Conservation (phyloP, 1,140 invertebrate genomes). For the Mamestra configurata region DNA sequence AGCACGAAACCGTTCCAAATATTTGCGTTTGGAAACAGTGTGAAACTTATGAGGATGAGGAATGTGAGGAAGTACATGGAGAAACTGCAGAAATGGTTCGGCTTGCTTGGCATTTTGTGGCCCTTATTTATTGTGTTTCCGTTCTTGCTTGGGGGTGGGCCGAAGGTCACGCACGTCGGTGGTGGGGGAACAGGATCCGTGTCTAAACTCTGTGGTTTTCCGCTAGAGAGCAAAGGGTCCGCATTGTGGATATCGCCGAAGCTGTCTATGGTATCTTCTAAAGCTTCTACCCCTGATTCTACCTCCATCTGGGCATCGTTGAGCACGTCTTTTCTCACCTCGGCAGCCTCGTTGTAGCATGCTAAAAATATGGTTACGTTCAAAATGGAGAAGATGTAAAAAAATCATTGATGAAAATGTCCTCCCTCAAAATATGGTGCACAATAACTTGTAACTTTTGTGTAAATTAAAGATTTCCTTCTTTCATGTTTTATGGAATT, state of each 20-base stretch:
- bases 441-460: too few species aligned
- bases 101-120: conserved; percentile 54
- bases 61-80: conserved; percentile 82
- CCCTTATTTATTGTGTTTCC: conserved; percentile 64
- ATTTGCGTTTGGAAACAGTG: conserved; percentile 78
- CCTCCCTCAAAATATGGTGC: too few species aligned
- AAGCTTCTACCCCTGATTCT: conserved; percentile 85
- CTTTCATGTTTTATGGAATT: too few species aligned
- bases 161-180: conserved; percentile 65
- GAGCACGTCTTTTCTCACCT: conserved; percentile 66
- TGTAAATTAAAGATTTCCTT: too few species aligned
- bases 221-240: conserved; percentile 58
- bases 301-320: conserved; percentile 80
- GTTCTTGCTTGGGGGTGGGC: conserved; percentile 76
- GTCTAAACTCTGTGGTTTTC: conserved; percentile 52
- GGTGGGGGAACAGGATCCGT: conserved; percentile 51
- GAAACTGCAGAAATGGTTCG: conserved; percentile 75
- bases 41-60: conserved; percentile 73
- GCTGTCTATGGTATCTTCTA: conserved; percentile 82
- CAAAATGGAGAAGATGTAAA: not conserved
- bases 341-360: conserved; percentile 69
- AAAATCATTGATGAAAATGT: too few species aligned
- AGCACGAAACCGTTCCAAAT: conserved; percentile 84
- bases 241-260: conserved; percentile 69
- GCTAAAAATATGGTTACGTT: conserved; percentile 50